Conservation (phyloP, 2,888 invertebrate genomes). For the Cecidostiba fungosa region DNA sequence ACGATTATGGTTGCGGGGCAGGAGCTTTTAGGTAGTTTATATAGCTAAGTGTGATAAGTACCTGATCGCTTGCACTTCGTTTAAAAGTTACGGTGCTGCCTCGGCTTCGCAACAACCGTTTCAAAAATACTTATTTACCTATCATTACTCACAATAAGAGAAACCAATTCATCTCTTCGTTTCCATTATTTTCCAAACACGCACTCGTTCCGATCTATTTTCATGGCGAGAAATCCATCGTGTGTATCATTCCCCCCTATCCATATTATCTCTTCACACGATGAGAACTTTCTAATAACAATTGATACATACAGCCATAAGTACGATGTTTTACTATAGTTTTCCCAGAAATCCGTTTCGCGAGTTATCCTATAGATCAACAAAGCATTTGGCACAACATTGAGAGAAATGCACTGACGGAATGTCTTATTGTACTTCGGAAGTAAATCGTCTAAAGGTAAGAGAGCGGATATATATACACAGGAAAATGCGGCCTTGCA, state of each 20-base stretch:
- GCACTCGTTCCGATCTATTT: not conserved
- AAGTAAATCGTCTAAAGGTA: not conserved
- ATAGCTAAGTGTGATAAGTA: no score
- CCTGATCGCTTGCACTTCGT: no score
- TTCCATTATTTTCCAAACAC: not conserved
- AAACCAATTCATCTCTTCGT: no score
- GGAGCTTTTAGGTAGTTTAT: no score
- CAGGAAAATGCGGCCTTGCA: conserved; percentile 35
- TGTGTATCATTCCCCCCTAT: not conserved
- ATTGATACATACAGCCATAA: not conserved
- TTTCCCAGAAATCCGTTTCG: not conserved
- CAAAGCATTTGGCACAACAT: not conserved
- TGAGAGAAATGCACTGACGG: not conserved
- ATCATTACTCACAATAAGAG: no score
- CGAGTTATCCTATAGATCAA: no score
- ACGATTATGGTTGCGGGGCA: no score
- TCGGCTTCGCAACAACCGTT: no score
- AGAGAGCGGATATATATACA: not conserved
- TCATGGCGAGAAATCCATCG: not conserved
- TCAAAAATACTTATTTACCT: no score
- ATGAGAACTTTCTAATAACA: not conserved
- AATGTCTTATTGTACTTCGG: not conserved
- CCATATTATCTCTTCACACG: not conserved
- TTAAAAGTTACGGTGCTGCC: no score
- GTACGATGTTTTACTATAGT: not conserved